These are phyloP conservation scores for Epinephelus malabaricus DNA, from an alignment of 2,797 vertebrate species.

Conservation along the genomic window DNA sequence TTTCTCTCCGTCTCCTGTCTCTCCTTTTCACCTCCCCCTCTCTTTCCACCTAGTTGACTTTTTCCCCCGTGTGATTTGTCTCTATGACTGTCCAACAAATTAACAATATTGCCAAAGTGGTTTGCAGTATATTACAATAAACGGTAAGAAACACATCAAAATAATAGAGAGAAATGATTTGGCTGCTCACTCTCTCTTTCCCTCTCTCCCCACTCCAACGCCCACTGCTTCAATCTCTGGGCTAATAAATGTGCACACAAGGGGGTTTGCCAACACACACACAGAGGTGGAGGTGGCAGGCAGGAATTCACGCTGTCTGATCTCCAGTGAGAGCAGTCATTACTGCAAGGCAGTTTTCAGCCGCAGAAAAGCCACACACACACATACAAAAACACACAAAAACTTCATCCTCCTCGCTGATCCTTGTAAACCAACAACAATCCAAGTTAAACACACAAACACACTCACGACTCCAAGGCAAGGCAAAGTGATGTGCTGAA, in stretches of 20 bases:
- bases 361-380: conserved; percentile 3
- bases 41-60: background rate
- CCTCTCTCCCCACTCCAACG: conserved; percentile 30
- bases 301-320: conserved; percentile 47
- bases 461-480: background rate
- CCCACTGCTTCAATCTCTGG: conserved; percentile 60
- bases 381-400: conserved; percentile 7
- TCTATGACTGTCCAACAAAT: conserved; percentile 46
- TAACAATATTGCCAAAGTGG: conserved; percentile 46
- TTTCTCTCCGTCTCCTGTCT: background rate
- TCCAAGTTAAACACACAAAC: conserved; percentile 9
- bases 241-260: conserved; percentile 60
- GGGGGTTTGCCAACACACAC: conserved; percentile 28
- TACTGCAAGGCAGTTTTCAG: conserved; percentile 40
- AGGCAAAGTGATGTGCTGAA: conserved; percentile 62
- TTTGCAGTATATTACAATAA: conserved; percentile 58
- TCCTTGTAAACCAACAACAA: conserved; percentile 41
- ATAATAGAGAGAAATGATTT: conserved; percentile 65
- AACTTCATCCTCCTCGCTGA: conserved; percentile 11
- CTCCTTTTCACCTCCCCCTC: background rate
- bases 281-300: conserved; percentile 49
- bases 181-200: conserved; percentile 16
- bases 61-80: conserved; percentile 45
- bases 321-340: conserved; percentile 49
- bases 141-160: conserved; percentile 57